phyloP scores from a whole-genome alignment of 2,888 invertebrate species.

The Hydrotaea cyrtoneurina region DNA sequence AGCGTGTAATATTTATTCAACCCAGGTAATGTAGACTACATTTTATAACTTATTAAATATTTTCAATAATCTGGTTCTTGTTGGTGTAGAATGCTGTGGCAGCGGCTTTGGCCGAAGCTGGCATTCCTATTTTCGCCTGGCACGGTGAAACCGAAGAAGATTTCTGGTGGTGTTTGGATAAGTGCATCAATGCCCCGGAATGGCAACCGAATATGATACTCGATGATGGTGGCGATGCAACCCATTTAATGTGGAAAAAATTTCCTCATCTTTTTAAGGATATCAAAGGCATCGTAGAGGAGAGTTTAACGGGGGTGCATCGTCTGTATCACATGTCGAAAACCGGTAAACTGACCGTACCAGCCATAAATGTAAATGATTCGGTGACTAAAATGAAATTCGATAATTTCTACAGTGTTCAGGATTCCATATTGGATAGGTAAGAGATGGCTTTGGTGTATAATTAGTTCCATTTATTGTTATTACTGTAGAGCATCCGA shows the following conservation, averaged over 20 bases:
- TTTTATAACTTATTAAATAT: not conserved
- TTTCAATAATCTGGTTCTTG: not conserved
- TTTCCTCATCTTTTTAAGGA: slow-evolving; percentile 94
- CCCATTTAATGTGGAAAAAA: slow-evolving; percentile 96
- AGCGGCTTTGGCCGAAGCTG: slow-evolving; percentile 94
- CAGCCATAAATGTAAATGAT: slow-evolving; percentile 82
- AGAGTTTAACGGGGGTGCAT: slow-evolving; percentile 98
- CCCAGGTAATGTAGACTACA: slow-evolving; percentile 85
- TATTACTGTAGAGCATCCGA: too few species aligned
- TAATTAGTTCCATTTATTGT: too few species aligned
- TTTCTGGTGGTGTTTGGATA: slow-evolving; percentile 99
- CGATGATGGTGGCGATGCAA: slow-evolving; percentile 98
- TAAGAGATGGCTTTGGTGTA: slow-evolving; percentile 75
- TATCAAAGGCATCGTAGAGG: slow-evolving; percentile 97
- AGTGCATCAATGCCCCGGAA: slow-evolving; percentile 91
- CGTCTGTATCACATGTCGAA: slow-evolving; percentile 86
- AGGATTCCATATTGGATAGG: slow-evolving; percentile 93
- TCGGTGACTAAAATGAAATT: slow-evolving; percentile 99
- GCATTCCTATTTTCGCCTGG: slow-evolving; percentile 96
- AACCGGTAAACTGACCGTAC: slow-evolving; percentile 75
- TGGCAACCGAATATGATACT: slow-evolving; percentile 99
- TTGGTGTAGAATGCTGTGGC: slow-evolving; percentile 93
- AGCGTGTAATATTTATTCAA: slow-evolving; percentile 98
- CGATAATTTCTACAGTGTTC: slow-evolving; percentile 96
- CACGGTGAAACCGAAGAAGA: slow-evolving; percentile 98